Evolutionary conservation across 2,113 vertebrate species (phyloP).

Genomic region (Myotis lucifugus): DNA sequence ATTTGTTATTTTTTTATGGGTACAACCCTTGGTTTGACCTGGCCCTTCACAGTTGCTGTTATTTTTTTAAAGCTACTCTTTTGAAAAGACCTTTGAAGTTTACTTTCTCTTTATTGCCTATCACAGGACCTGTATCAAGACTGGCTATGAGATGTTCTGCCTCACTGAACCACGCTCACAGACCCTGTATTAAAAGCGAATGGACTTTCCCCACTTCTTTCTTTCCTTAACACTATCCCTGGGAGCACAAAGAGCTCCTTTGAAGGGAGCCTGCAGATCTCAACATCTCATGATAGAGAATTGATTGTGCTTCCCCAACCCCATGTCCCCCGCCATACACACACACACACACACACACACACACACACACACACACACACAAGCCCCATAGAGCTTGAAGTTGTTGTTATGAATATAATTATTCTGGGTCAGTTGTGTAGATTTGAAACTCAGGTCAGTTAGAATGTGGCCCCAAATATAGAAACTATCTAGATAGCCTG

Average conservation of each 20-base stretch:
- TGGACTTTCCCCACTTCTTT: neutral
- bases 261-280: slow-evolving; percentile 42
- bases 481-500: neutral
- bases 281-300: slow-evolving; percentile 48
- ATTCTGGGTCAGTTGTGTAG: slow-evolving; percentile 44
- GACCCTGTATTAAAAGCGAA: neutral
- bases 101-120: slow-evolving; percentile 24
- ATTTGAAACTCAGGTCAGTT: slow-evolving; percentile 26
- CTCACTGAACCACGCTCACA: slow-evolving; percentile 57
- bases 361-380: neutral
- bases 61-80: slow-evolving; percentile 6
- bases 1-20: slow-evolving; percentile 1
- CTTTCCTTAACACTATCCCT: neutral
- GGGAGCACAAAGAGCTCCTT: slow-evolving; percentile 45
- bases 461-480: slow-evolving; percentile 5
- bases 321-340: no score
- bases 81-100: slow-evolving; percentile 52
- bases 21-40: neutral
- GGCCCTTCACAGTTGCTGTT: neutral
- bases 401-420: slow-evolving; percentile 30
- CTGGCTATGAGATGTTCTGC: slow-evolving; percentile 38
- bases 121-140: neutral
- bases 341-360: no score
- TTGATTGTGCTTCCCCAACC: neutral
- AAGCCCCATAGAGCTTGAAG: slow-evolving; percentile 59